phyloP scores from a whole-genome alignment of 2,113 vertebrate species.

The Parus major region DNA sequence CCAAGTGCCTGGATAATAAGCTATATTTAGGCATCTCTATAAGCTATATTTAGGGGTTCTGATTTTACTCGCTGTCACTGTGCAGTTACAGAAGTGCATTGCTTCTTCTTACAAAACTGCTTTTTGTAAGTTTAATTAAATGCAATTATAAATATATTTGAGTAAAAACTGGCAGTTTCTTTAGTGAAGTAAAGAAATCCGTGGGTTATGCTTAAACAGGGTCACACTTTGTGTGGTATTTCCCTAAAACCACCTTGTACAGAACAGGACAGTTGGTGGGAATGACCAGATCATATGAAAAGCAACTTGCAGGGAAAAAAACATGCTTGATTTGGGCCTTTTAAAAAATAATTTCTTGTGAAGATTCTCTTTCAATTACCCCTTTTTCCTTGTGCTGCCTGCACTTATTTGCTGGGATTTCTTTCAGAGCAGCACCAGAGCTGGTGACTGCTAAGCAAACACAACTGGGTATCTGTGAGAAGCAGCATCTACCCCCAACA shows the following conservation, averaged over 20 bases:
- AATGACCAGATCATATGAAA: not conserved
- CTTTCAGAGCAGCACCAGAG: not conserved
- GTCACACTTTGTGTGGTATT: not conserved
- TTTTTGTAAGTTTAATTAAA: not conserved
- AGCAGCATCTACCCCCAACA: not conserved
- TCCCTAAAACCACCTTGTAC: not conserved
- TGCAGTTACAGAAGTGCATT: not conserved
- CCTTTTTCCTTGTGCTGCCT: not conserved
- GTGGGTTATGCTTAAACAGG: not conserved
- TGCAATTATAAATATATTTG: not conserved
- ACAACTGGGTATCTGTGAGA: not conserved
- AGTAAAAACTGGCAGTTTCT: not conserved
- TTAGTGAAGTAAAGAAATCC: not conserved
- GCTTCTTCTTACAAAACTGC: not conserved
- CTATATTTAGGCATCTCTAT: slow-evolving; percentile 26
- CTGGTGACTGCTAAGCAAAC: not conserved
- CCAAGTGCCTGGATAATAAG: not conserved
- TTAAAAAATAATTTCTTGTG: not conserved
- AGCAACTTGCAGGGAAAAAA: not conserved
- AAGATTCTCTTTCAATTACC: not conserved
- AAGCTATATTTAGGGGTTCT: not conserved
- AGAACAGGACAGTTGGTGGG: not conserved
- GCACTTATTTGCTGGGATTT: not conserved
- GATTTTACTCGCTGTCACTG: slow-evolving; percentile 13
- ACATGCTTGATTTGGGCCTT: not conserved